Evolutionary conservation across 2,113 vertebrate genomes (phyloP).

Genomic region (Cyanoliseus patagonus): DNA sequence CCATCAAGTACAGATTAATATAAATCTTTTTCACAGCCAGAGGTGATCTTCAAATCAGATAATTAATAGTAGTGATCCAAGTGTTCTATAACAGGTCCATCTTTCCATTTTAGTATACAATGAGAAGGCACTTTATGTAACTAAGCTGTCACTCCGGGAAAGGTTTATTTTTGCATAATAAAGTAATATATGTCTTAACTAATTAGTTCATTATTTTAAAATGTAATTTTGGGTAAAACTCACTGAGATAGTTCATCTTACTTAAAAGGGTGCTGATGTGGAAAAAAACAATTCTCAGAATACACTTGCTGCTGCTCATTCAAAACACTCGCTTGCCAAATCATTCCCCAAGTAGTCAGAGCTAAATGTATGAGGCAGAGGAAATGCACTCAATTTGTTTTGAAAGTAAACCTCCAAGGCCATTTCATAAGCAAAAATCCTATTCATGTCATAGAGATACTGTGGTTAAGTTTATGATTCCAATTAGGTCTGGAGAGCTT

Average conservation of each 20-base stretch:
- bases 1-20: constrained; percentile 70
- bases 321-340: constrained; percentile 15
- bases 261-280: constrained; percentile 45
- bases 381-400: constrained; percentile 57
- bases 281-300: constrained; percentile 54
- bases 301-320: not conserved
- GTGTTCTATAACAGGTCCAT: constrained; percentile 46
- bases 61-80: constrained; percentile 67
- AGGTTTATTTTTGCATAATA: constrained; percentile 57
- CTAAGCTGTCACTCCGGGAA: constrained; percentile 14
- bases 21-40: constrained; percentile 67
- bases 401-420: constrained; percentile 62
- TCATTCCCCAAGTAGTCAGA: not conserved
- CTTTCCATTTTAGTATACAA: constrained; percentile 62
- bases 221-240: constrained; percentile 37
- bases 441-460: constrained; percentile 56
- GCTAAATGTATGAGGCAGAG: constrained; percentile 12
- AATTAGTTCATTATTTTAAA: constrained; percentile 72
- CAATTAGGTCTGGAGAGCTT: constrained; percentile 67
- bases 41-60: constrained; percentile 74
- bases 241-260: constrained; percentile 55
- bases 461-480: constrained; percentile 67
- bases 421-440: constrained; percentile 69
- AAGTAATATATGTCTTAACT: constrained; percentile 61
- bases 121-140: constrained; percentile 47